Evolutionary conservation across 2,888 invertebrate species (phyloP), one percentile per base, ranked within the genome.

Genomic region (Drymonia ruficornis): DNA sequence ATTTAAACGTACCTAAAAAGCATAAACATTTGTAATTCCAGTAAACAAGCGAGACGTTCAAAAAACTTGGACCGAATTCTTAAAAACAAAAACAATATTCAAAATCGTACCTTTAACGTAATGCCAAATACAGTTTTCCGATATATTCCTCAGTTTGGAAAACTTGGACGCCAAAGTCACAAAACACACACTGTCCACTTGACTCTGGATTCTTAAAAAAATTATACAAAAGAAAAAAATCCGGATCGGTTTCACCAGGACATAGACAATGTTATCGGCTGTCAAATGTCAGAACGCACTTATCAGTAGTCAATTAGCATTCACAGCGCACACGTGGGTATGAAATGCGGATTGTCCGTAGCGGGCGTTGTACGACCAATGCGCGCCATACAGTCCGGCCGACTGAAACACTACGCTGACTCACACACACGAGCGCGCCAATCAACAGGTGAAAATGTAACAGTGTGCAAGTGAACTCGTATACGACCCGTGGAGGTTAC

Each of bases 361-460:
- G 67, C 64, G 61, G 65, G 61, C 59, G 59, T 59, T 56, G 81
- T 80, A 81, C 91, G 87, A 90, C 91, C 85, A 86, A 72, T 86
- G 81, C 90, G 89, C 87, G 86, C 86, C 86, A 86, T 86, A 87
- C 84, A 83, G 82, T 72, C 86, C 80, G 83, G 78, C 77, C 85
- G 87, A 91, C 91, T 91, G 91, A 91, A 83, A 86, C 82, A 78
- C 72, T 76, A 69, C 61, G 65, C 81, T 80, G 82, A 82, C 73
- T 84, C 84, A 89, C 89, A 64, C 83, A 85, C 88, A 81, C 86
- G 76, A 83, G 80, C 84, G 78, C 72, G 65, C 66, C 74, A 72
- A 74, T 78, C 82, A 79, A 88, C 91, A 91, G 91, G 90, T 91
- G 91, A 89, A 89, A 89, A 89, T 83, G 86, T 84, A 81, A 79